Conservation (phyloP, 92 coral and sea anemone genomes). For the Epizoanthus stellaris region DNA sequence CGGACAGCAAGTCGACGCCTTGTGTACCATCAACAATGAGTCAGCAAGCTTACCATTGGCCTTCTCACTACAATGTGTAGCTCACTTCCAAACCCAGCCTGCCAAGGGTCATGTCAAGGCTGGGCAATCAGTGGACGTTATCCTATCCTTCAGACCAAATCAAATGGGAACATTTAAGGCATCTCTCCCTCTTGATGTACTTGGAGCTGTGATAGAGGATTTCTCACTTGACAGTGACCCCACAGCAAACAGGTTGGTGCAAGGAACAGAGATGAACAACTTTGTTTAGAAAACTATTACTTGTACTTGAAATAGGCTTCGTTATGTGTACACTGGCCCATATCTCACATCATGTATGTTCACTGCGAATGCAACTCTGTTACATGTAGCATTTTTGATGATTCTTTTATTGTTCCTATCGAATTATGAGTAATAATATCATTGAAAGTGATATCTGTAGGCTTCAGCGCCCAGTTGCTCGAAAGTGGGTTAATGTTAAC, state of each 20-base stretch:
- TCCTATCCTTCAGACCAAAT: conserved; percentile 88
- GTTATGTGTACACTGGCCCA: no score
- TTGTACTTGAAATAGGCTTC: no score
- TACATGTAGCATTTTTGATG: no score
- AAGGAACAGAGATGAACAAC: conserved; percentile 2
- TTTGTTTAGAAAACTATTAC: not conserved
- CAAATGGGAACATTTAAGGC: conserved; percentile 93
- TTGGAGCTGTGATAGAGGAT: conserved; percentile 73
- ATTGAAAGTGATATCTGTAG: no score
- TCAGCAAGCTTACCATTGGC: conserved; percentile 83
- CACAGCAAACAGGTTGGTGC: conserved; percentile 59
- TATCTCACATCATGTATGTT: no score
- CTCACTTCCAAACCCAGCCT: conserved; percentile 92
- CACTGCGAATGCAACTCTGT: no score
- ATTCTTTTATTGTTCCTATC: no score
- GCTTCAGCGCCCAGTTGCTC: no score
- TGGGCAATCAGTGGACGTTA: conserved; percentile 83
- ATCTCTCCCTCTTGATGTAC: conserved; percentile 69
- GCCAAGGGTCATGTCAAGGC: conserved; percentile 71
- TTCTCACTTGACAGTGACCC: conserved; percentile 77
- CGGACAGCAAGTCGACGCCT: conserved; percentile 85
- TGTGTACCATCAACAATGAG: conserved; percentile 91
- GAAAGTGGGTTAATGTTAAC: no score
- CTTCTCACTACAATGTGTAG: conserved; percentile 79
- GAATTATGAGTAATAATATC: no score